A percentile compares a stretch with the other conserved stretches of the same genome.
Conservation (phyloP, 1,140 invertebrate species). For the Zaprionus lachaisei region DNA sequence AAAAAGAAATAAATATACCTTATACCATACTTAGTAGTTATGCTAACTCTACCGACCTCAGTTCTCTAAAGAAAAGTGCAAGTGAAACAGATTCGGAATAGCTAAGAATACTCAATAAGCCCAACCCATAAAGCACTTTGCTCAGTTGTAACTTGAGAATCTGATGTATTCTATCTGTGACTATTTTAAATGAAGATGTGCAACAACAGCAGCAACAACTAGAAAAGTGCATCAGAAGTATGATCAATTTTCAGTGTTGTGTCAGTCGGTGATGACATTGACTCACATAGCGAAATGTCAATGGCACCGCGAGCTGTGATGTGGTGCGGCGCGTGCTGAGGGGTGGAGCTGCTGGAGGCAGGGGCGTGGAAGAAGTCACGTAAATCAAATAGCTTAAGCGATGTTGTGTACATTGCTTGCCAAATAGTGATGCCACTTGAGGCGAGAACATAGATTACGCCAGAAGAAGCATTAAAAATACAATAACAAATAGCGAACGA, state of each 20-base stretch:
- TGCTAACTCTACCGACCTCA: no score
- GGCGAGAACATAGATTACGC: conserved; percentile 24
- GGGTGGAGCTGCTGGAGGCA: background rate
- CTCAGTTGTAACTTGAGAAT: conserved; percentile 23
- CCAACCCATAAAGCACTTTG: background rate
- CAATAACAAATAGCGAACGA: background rate
- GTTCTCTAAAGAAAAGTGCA: no score
- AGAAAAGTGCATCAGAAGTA: conserved; percentile 15
- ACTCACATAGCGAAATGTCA: conserved; percentile 45
- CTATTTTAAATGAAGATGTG: conserved; percentile 21
- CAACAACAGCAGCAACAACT: conserved; percentile 44
- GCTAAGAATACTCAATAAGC: background rate
- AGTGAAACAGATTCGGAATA: background rate
- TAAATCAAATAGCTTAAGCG: conserved; percentile 25
- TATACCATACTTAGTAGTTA: no score
- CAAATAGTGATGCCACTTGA: conserved; percentile 22
- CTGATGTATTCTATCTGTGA: conserved; percentile 30
- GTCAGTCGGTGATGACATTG: conserved; percentile 32
- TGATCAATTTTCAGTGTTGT: conserved; percentile 32
- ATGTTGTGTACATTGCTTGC: conserved; percentile 19
- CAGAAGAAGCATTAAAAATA: conserved; percentile 21
- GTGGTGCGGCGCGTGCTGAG: background rate
- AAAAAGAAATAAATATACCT: no score
- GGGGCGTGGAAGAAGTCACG: conserved; percentile 13
- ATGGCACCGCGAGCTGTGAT: conserved; percentile 4